Percentiles rank a stretch among this genome's conserved stretches.
Conservation (phyloP, 2,113 vertebrate species). For the Zosterops lateralis region DNA sequence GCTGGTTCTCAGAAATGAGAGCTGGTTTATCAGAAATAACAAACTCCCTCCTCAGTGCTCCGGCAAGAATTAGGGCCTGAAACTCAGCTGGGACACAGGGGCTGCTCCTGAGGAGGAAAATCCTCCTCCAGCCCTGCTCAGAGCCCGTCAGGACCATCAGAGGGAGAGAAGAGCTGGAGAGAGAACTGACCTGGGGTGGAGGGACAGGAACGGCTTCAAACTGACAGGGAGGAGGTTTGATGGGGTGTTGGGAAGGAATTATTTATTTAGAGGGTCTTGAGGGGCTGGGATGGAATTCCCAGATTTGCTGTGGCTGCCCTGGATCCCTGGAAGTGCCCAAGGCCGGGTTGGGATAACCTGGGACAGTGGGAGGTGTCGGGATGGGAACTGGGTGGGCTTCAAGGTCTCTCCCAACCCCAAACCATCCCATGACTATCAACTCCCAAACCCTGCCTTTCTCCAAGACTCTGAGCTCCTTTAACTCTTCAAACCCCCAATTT, state of each 20-base stretch:
- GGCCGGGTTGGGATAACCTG: neutral
- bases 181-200: rapidly evolving
- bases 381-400: neutral
- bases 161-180: neutral
- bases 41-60: rapidly evolving
- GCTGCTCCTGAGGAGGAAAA: neutral
- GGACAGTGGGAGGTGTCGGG: neutral
- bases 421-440: too few species aligned
- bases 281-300: neutral
- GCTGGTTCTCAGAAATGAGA: neutral
- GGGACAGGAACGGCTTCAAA: rapidly evolving
- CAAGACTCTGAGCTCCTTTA: too few species aligned
- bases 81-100: neutral
- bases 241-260: neutral
- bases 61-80: rapidly evolving
- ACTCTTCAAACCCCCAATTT: too few species aligned
- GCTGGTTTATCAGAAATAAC: neutral
- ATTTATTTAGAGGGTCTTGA: neutral
- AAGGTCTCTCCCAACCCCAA: neutral
- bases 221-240: rapidly evolving
- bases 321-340: rapidly evolving
- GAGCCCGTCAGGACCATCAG: rapidly evolving
- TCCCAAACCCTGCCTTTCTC: too few species aligned
- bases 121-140: rapidly evolving
- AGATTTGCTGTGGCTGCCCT: neutral